Conservation (phyloP, 2,113 vertebrate species). For the Microcebus jonahi region DNA sequence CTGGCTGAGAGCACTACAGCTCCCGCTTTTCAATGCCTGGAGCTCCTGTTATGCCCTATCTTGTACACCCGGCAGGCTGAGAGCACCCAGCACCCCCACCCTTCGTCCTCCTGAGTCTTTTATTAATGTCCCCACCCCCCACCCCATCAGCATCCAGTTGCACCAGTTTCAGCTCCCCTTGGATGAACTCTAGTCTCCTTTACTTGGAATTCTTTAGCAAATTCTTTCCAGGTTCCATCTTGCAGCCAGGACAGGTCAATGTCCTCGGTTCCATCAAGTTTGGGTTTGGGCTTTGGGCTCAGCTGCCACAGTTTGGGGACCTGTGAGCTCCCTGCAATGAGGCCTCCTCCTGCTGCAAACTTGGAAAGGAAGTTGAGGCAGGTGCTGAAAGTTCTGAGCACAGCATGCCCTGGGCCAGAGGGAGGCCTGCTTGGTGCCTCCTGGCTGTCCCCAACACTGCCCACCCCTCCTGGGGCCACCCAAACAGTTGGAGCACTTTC, state of each 20-base stretch:
- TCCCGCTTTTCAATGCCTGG: rapidly evolving
- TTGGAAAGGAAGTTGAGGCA: background rate
- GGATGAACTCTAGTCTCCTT: background rate
- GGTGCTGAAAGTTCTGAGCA: background rate
- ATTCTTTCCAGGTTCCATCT: background rate
- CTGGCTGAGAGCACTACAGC: background rate
- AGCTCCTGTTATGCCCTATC: background rate
- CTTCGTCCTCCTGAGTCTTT: background rate
- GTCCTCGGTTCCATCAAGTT: background rate
- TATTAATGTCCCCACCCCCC: too few relatives aligned
- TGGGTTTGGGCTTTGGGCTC: background rate
- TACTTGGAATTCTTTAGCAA: background rate
- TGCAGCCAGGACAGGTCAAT: background rate
- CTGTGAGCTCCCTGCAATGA: background rate
- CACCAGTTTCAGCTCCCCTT: background rate
- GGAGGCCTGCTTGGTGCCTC: background rate
- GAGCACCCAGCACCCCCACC: rapidly evolving
- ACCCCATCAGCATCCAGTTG: too few relatives aligned
- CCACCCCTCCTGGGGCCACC: background rate
- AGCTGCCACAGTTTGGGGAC: rapidly evolving
- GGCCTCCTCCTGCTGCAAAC: background rate
- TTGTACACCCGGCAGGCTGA: background rate
- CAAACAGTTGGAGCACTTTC: background rate
- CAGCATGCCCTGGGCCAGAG: background rate
- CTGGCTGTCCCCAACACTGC: background rate